Evolutionary conservation across 2,888 invertebrate species (phyloP).

Genomic region (Troides oblongomaculatus): DNA sequence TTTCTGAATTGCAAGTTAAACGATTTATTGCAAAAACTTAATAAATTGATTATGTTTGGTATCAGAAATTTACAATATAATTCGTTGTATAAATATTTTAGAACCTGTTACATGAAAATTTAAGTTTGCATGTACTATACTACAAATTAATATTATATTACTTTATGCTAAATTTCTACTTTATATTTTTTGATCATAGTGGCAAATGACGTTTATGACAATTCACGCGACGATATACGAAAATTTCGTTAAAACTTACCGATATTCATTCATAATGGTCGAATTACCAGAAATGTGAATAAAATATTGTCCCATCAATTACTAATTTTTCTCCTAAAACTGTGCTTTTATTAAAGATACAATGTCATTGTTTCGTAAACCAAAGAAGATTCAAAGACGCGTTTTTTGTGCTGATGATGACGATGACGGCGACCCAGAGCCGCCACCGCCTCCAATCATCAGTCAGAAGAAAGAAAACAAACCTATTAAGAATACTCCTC

Average conservation of each 20-base stretch:
- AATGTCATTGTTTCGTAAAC: constrained; percentile 94
- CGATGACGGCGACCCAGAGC: constrained; percentile 79
- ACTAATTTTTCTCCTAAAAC: neutral
- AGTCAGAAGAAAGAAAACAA: constrained; percentile 72
- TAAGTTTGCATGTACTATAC: too few species aligned
- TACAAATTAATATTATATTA: too few species aligned
- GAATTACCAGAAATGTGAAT: neutral
- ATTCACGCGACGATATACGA: constrained; percentile 8
- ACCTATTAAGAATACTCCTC: constrained; percentile 75
- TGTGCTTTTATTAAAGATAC: constrained; percentile 22
- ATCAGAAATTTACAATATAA: too few species aligned
- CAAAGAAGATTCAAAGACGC: constrained; percentile 89
- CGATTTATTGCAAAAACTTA: too few species aligned
- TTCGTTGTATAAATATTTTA: too few species aligned
- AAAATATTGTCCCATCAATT: neutral
- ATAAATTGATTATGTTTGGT: too few species aligned
- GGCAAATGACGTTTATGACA: constrained; percentile 8
- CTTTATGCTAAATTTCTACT: neutral
- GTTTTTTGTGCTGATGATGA: constrained; percentile 86
- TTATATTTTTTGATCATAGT: neutral
- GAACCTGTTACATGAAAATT: too few species aligned
- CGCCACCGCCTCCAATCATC: constrained; percentile 74
- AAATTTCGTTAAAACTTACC: constrained; percentile 4
- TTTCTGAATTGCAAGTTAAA: too few species aligned
- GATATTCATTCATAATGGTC: neutral